A percentile compares a stretch with the other conserved stretches of the same genome.
Evolutionary conservation across 2,888 invertebrate genomes (phyloP).

Genomic region (Euproctis similis): DNA sequence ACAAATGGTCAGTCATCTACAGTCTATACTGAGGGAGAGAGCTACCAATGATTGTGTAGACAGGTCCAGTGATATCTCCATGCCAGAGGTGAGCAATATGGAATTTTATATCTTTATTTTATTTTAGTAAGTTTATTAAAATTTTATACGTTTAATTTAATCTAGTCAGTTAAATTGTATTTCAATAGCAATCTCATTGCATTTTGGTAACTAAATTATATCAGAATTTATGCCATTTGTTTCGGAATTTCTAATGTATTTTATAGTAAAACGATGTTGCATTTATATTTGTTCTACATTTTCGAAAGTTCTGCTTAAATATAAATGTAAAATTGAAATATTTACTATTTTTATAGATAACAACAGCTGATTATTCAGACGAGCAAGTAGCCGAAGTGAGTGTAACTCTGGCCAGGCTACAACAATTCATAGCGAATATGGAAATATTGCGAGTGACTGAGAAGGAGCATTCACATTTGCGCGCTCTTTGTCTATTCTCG

Average conservation of each 20-base stretch:
- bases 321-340: neutral
- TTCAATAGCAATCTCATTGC: no score
- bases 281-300: no score
- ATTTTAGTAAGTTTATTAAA: no score
- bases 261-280: no score
- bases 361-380: conserved; percentile 83
- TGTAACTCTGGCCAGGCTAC: conserved; percentile 86
- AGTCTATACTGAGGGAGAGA: conserved; percentile 74
- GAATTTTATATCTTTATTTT: no score
- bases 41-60: conserved; percentile 27
- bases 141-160: no score
- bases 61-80: conserved; percentile 18
- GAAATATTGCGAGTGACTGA: conserved; percentile 85
- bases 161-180: no score
- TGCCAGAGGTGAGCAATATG: conserved; percentile 37
- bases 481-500: conserved; percentile 89
- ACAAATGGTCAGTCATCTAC: conserved; percentile 87
- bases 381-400: conserved; percentile 84
- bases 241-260: no score
- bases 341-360: conserved; percentile 36
- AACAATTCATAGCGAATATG: conserved; percentile 86
- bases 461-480: conserved; percentile 90
- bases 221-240: no score
- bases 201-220: no score
- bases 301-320: no score